phyloP scores from a whole-genome alignment of 2,113 vertebrate species.

The Archilochus colubris region DNA sequence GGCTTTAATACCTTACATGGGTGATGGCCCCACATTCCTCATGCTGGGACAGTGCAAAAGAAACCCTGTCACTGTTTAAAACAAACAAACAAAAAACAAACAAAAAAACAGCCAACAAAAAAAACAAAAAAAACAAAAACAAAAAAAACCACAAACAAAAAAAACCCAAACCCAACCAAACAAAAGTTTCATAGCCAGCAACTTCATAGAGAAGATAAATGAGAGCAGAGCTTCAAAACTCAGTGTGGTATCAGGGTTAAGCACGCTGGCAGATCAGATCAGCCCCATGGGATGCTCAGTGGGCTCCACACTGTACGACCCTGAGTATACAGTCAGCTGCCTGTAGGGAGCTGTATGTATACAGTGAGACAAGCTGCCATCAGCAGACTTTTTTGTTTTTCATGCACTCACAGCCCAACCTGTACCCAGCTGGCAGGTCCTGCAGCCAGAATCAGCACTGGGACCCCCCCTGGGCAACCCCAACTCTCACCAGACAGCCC shows the following conservation, averaged over 20 bases:
- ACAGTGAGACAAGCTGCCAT: background rate
- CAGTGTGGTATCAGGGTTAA: background rate
- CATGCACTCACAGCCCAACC: background rate
- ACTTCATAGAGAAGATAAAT: background rate
- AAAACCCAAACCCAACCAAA: background rate
- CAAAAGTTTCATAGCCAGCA: background rate
- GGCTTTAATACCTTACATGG: background rate
- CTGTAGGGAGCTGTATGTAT: background rate
- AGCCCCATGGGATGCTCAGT: background rate
- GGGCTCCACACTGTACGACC: background rate
- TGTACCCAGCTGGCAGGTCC: background rate
- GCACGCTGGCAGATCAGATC: background rate
- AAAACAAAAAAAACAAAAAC: too few species aligned
- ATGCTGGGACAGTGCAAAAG: background rate
- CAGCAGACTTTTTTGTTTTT: background rate
- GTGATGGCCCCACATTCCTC: background rate
- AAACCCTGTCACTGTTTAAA: background rate
- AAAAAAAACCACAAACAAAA: background rate
- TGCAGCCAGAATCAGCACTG: background rate
- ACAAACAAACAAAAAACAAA: background rate
- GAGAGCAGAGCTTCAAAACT: background rate
- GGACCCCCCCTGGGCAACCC: background rate
- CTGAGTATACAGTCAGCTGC: background rate
- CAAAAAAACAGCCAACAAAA: too few species aligned
- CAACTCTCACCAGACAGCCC: background rate